phyloP scores from a whole-genome alignment of 2,888 invertebrate genomes.

The Morpho achilles region DNA sequence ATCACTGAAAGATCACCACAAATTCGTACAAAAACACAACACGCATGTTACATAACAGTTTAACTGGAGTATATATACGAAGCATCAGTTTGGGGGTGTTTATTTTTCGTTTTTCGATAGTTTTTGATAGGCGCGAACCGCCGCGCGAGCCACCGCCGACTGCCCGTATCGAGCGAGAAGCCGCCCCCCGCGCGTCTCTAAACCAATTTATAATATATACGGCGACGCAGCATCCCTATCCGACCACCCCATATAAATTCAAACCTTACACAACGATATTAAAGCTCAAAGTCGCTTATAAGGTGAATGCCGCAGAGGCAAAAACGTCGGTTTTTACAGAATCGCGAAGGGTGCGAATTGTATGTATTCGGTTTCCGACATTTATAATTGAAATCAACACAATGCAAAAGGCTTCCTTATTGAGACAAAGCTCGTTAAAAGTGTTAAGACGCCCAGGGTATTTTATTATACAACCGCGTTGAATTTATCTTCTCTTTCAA shows the following conservation, averaged over 20 bases:
- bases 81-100: constrained; percentile 22
- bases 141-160: constrained; percentile 52
- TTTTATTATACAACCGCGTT: too few species aligned
- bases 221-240: constrained; percentile 75
- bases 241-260: constrained; percentile 32
- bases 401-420: constrained; percentile 19
- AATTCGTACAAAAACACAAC: constrained; percentile 27
- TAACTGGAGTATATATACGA: constrained; percentile 30
- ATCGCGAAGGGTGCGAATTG: constrained; percentile 73
- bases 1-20: constrained; percentile 30
- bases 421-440: background rate
- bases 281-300: constrained; percentile 34
- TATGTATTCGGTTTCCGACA: constrained; percentile 52
- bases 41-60: constrained; percentile 29
- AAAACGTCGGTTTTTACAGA: constrained; percentile 68
- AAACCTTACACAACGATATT: constrained; percentile 33
- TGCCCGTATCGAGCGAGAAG: constrained; percentile 70
- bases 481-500: too few species aligned
- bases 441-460: too few species aligned
- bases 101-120: constrained; percentile 39
- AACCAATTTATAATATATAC: constrained; percentile 80
- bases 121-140: constrained; percentile 35
- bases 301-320: constrained; percentile 69
- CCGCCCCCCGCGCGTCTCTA: constrained; percentile 68
- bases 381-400: constrained; percentile 62